Percentiles rank a stretch among this genome's conserved stretches.
Conservation (phyloP, 2,113 vertebrate species). For the Willisornis vidua region DNA sequence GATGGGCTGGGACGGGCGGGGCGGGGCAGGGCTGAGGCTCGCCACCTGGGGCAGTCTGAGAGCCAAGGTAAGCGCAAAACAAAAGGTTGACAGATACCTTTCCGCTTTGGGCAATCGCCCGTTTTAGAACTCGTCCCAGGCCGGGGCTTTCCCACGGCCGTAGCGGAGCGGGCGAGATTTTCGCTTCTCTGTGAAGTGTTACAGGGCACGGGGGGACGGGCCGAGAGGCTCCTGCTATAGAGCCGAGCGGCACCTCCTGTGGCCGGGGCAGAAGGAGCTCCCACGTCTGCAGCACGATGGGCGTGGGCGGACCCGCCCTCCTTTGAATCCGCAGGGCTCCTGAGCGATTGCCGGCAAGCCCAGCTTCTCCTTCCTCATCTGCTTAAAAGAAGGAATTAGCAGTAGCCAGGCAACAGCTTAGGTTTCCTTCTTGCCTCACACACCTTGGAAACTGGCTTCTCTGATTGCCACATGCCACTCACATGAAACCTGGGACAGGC, state of each 20-base stretch:
- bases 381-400: neutral
- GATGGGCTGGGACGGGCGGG: too few species aligned
- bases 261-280: neutral
- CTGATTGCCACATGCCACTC: neutral
- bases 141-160: neutral
- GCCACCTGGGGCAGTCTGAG: fast-evolving
- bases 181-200: too few species aligned
- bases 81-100: fast-evolving
- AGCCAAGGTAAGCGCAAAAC: fast-evolving
- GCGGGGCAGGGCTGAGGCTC: neutral
- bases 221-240: neutral
- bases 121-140: fast-evolving
- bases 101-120: neutral
- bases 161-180: neutral
- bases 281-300: fast-evolving
- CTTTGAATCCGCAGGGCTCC: fast-evolving
- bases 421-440: fast-evolving
- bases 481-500: fast-evolving
- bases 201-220: neutral
- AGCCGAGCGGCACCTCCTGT: too few species aligned
- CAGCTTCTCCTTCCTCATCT: fast-evolving
- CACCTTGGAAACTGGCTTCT: neutral
- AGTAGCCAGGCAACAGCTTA: neutral
- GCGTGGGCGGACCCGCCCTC: fast-evolving
- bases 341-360: neutral